Base-by-base conservation (phyloP, 2,797 vertebrate genomes). In the Silurus lanzhouensis region DNA sequence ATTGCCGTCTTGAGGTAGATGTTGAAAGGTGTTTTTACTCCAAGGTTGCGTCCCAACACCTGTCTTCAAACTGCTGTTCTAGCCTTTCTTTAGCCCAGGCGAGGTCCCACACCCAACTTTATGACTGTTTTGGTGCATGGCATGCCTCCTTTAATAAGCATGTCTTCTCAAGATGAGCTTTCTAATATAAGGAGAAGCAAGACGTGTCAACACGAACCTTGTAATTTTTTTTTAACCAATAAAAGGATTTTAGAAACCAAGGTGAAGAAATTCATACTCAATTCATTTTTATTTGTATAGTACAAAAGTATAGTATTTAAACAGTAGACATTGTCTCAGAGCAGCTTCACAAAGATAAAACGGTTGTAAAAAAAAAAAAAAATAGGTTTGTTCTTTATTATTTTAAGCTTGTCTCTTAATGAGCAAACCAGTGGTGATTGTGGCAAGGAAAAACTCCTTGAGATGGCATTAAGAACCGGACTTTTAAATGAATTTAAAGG, bases 51-150 rank as follows among this genome's bases (percentile, higher is more conserved):
- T 27, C 72, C 38, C 75, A 31, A 83, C 84, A 82, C 84, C 81
- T 83, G 78, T 68, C 48, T 74, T 68, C 19, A 83, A 31, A 70
- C 74, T 76, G 64, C 79, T 76, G 61, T 64, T 83, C 58, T 76
- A 83, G 58, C 55, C 70, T 70, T 88, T 71, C 76, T 80, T 83
- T 72, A 86, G 76, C 68, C 68, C 60, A 81, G 81, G 60, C 52
- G 84, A 20, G 88, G 91, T 88, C 90, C 90, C 91, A 91, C 92
- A 87, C 92, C 91, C 88, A 74, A 74, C 81, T 85, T 82, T 88
- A 93, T 95, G 95, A 93, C 90, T 94, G 93, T 95, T 95, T 95
- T 93, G 83, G 89, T 67, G 20, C 77, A 91, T 88, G 90, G 89
- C 90, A 91, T 86, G 88, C 90, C 89, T 89, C 89, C 89, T 83